phyloP scores from a whole-genome alignment of 2,113 vertebrate genomes.

The Peromyscus leucopus region DNA sequence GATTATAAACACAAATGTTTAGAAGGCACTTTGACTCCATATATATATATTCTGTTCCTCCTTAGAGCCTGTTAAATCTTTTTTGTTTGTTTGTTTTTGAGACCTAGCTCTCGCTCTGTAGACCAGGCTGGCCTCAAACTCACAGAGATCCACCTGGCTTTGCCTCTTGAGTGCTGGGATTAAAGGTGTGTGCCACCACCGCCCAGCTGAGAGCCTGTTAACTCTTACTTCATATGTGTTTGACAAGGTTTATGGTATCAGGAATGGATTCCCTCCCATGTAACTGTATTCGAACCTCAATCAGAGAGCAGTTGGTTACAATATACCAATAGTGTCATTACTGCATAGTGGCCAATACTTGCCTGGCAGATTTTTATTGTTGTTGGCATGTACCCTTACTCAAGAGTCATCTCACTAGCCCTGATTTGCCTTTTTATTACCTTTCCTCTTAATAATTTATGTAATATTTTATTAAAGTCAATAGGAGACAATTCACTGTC shows the following conservation, averaged over 20 bases:
- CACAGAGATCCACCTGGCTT: too few relatives aligned
- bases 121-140: too few relatives aligned
- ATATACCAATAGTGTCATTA: not conserved
- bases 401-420: not conserved
- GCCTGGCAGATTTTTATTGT: not conserved
- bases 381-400: not conserved
- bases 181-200: too few relatives aligned
- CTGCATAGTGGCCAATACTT: not conserved
- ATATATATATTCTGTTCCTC: not conserved
- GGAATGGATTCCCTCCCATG: not conserved
- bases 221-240: not conserved
- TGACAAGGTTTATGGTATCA: not conserved
- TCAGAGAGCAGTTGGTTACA: not conserved
- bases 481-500: not conserved
- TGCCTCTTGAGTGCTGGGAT: too few relatives aligned
- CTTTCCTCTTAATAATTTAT: not conserved
- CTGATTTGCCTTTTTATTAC: not conserved
- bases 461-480: not conserved
- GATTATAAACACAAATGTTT: not conserved
- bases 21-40: not conserved
- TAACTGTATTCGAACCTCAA: not conserved
- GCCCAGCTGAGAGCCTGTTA: too few relatives aligned
- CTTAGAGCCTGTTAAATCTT: not conserved
- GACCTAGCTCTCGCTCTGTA: too few relatives aligned
- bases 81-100: too few relatives aligned